These are phyloP conservation scores for Cryptosula pallasiana DNA, from an alignment of 2,888 invertebrate species.

Conservation along the genomic window DNA sequence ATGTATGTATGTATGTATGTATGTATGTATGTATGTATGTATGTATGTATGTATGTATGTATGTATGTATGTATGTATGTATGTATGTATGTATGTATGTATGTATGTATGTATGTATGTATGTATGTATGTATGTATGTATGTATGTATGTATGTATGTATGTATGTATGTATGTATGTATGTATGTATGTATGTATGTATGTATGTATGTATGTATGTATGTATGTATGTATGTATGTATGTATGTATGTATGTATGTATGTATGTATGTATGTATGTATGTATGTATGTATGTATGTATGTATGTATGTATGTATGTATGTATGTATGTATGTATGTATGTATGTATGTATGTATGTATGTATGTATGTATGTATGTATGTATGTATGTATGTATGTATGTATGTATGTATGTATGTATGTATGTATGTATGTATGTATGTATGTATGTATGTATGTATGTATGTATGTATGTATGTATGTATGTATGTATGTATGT, in stretches of 20 bases:
- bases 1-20: slow-evolving; percentile 2
- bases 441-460: slow-evolving; percentile 2
- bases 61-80: slow-evolving; percentile 2
- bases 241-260: slow-evolving; percentile 2
- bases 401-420: slow-evolving; percentile 2
- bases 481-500: slow-evolving; percentile 2
- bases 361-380: slow-evolving; percentile 2
- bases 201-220: slow-evolving; percentile 2
- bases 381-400: slow-evolving; percentile 2
- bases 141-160: slow-evolving; percentile 2
- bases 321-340: slow-evolving; percentile 2
- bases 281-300: slow-evolving; percentile 2
- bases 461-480: slow-evolving; percentile 2
- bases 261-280: slow-evolving; percentile 2
- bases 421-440: slow-evolving; percentile 2
- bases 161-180: slow-evolving; percentile 2
- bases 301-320: slow-evolving; percentile 2
- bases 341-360: slow-evolving; percentile 2
- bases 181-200: slow-evolving; percentile 2
- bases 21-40: slow-evolving; percentile 2
- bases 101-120: slow-evolving; percentile 2
- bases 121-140: slow-evolving; percentile 2
- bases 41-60: slow-evolving; percentile 2
- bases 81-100: slow-evolving; percentile 2
- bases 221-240: slow-evolving; percentile 2